A percentile compares a stretch with the other conserved stretches of the same genome.
phyloP scores from a whole-genome alignment of 2,113 vertebrate genomes.

The human (Homo sapiens) region GRCh38 chr12:91789001-91789500 shows the following conservation, averaged over 20 bases:
- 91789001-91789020: neutral
- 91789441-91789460: neutral
- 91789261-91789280: neutral
- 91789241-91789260: neutral
- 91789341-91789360: neutral
- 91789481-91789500: constrained; percentile 30
- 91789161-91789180: neutral
- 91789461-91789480: neutral
- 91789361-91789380: neutral
- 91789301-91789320: constrained; percentile 64
- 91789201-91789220: neutral
- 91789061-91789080: neutral
- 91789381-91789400: constrained; percentile 42
- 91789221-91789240: neutral
- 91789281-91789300: constrained; percentile 80
- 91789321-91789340: neutral
- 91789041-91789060: neutral
- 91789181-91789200: neutral
- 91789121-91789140: neutral
- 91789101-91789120: neutral
- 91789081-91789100: neutral
- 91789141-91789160: neutral
- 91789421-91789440: neutral
- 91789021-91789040: neutral
- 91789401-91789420: neutral